phyloP scores from a whole-genome alignment of 2,888 invertebrate species.

The Phania funesta region DNA sequence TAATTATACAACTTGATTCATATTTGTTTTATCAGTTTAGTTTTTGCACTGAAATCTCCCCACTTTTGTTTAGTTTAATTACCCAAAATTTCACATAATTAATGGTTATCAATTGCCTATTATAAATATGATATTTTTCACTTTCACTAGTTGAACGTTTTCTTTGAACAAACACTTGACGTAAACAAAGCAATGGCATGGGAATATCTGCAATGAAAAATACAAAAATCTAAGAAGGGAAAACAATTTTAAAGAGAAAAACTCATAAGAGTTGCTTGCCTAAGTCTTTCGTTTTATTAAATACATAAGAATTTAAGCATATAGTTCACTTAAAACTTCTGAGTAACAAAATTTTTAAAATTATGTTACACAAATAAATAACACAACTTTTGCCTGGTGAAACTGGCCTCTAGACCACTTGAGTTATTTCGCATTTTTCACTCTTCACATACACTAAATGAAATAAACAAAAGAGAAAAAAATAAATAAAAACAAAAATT shows the following conservation, averaged over 20 bases:
- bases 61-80: not conserved
- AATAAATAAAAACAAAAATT: too few relatives aligned
- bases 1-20: too few relatives aligned
- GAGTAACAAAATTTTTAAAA: too few relatives aligned
- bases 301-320: too few relatives aligned
- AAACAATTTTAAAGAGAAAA: not conserved
- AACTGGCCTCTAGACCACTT: too few relatives aligned
- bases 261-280: not conserved
- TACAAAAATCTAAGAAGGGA: not conserved
- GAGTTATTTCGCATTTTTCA: too few relatives aligned
- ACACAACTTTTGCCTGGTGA: too few relatives aligned
- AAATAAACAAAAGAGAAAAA: too few relatives aligned
- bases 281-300: constrained; percentile 1
- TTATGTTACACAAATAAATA: too few relatives aligned
- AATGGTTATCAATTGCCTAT: constrained; percentile 62
- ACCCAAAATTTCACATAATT: constrained; percentile 52
- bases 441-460: too few relatives aligned
- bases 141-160: constrained; percentile 32
- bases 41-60: not conserved
- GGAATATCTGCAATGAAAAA: constrained; percentile 10
- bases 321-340: too few relatives aligned
- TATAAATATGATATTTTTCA: constrained; percentile 32
- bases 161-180: not conserved
- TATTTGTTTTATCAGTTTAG: too few relatives aligned
- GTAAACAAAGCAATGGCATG: constrained; percentile 49